These are phyloP conservation scores for Labeo catla DNA, from an alignment of 2,113 vertebrate genomes.

Conservation along the genomic window DNA sequence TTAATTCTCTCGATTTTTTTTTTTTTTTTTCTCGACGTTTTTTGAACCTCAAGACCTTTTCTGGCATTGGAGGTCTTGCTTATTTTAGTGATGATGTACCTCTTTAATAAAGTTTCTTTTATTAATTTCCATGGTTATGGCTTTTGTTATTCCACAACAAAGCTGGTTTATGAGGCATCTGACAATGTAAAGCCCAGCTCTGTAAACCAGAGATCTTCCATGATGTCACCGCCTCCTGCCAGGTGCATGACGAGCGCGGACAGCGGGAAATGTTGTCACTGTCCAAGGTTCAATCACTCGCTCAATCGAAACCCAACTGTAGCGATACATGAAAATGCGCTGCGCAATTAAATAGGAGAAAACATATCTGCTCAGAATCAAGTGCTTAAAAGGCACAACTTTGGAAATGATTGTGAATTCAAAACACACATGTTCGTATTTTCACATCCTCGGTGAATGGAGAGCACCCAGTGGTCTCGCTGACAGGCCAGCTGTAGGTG, in stretches of 20 bases:
- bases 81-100: constrained; percentile 68
- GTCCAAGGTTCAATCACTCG: constrained; percentile 9
- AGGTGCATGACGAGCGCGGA: constrained; percentile 67
- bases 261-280: constrained; percentile 17
- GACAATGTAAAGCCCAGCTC: constrained; percentile 64
- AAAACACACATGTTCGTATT: constrained; percentile 32
- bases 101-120: constrained; percentile 51
- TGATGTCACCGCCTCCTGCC: constrained; percentile 66
- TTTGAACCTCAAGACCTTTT: constrained; percentile 59
- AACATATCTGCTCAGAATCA: background rate
- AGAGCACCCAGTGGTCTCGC: constrained; percentile 19
- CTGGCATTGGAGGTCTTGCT: constrained; percentile 64
- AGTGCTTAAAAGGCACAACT: constrained; percentile 20
- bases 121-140: constrained; percentile 70
- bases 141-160: constrained; percentile 74
- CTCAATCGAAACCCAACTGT: background rate
- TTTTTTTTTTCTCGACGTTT: constrained; percentile 5
- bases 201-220: constrained; percentile 72
- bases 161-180: constrained; percentile 68
- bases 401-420: constrained; percentile 28
- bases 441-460: constrained; percentile 1
- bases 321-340: background rate
- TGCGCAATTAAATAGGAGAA: background rate
- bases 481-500: constrained; percentile 32
- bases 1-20: constrained; percentile 51